phyloP scores from a whole-genome alignment of 2,888 invertebrate species.

The Andrena trimmerana region DNA sequence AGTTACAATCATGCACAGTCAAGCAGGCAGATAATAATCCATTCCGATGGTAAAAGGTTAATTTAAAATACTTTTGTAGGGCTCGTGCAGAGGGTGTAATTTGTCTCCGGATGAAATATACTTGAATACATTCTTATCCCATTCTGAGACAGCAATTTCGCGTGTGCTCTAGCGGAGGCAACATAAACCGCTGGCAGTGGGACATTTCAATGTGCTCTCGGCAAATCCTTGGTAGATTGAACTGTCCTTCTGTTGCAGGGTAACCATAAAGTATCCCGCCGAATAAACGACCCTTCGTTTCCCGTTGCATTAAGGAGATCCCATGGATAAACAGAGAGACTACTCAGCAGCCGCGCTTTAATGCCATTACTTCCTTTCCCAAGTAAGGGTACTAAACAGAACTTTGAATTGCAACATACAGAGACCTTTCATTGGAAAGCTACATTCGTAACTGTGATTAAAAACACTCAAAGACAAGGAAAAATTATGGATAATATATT shows the following conservation, averaged over 20 bases:
- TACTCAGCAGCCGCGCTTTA: slow-evolving; percentile 55
- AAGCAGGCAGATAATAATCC: not conserved
- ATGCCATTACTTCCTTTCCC: slow-evolving; percentile 46
- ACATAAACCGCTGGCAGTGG: slow-evolving; percentile 47
- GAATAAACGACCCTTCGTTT: slow-evolving; percentile 72
- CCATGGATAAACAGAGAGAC: slow-evolving; percentile 77
- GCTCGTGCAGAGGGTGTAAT: not conserved
- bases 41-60: not conserved
- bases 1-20: not conserved
- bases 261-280: slow-evolving; percentile 79
- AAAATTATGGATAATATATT: no score
- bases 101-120: not conserved
- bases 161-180: slow-evolving; percentile 22
- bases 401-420: not conserved
- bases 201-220: slow-evolving; percentile 69
- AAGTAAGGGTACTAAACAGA: not conserved
- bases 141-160: slow-evolving; percentile 5
- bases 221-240: slow-evolving; percentile 79
- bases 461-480: not conserved
- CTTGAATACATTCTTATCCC: not conserved
- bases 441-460: not conserved
- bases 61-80: not conserved
- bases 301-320: slow-evolving; percentile 79
- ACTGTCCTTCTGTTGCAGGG: slow-evolving; percentile 76
- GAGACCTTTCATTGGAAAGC: no score